A percentile compares a stretch with the other conserved stretches of the same genome.
Evolutionary conservation across 2,797 vertebrate species (phyloP).

Genomic region (Tokudaia muenninki): DNA sequence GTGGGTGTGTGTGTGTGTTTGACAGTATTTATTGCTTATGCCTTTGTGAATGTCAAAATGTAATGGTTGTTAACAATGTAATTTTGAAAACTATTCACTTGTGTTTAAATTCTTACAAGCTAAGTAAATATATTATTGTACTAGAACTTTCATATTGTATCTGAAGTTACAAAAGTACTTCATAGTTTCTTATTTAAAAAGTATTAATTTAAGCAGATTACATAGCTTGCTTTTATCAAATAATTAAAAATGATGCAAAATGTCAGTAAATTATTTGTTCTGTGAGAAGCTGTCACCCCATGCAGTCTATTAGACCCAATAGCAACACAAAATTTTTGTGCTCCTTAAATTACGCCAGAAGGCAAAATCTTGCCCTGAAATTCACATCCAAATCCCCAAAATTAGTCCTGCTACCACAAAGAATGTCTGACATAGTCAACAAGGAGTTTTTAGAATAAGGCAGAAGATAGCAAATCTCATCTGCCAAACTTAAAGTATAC

Average conservation of each 20-base stretch:
- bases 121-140: not conserved
- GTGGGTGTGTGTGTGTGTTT: not conserved
- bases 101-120: not conserved
- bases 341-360: not conserved
- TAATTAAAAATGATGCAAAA: not conserved
- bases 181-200: not conserved
- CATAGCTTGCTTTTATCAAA: not conserved
- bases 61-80: not conserved
- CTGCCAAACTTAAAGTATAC: not conserved
- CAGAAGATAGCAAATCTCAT: too few species aligned
- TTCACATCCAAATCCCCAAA: not conserved
- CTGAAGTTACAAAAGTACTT: not conserved
- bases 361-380: not conserved
- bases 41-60: not conserved
- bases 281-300: accelerated
- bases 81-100: not conserved
- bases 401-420: not conserved
- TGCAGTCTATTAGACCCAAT: not conserved
- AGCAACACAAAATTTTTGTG: accelerated
- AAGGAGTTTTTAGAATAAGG: not conserved
- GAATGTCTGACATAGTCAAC: not conserved
- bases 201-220: not conserved
- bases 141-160: not conserved
- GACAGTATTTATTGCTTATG: not conserved
- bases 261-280: not conserved